A percentile compares a stretch with the other conserved stretches of the same genome.
These are phyloP conservation scores for Alces alces DNA, from an alignment of 2,113 vertebrate genomes.

Conservation along the genomic window DNA sequence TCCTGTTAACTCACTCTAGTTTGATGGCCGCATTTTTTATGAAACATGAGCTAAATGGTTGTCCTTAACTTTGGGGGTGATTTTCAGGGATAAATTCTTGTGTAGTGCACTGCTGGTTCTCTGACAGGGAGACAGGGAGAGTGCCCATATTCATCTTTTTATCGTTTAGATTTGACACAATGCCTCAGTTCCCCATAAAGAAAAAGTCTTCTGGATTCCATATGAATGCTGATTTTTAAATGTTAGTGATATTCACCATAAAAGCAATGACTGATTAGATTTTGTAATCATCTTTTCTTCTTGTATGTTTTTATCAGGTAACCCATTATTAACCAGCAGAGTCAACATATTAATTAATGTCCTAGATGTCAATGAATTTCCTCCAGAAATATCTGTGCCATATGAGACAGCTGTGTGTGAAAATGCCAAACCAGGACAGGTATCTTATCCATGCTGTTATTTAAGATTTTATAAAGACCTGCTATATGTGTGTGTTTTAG, in stretches of 20 bases:
- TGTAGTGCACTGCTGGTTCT: accelerated
- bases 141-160: accelerated
- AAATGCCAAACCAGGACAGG: constrained; percentile 94
- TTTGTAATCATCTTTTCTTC: constrained; percentile 31
- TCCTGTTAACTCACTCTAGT: not conserved
- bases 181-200: not conserved
- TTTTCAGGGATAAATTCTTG: not conserved
- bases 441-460: constrained; percentile 67
- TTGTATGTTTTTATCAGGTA: constrained; percentile 83
- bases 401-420: constrained; percentile 97
- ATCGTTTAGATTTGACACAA: not conserved
- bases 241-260: not conserved
- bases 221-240: not conserved
- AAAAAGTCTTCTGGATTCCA: not conserved
- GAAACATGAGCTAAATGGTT: not conserved
- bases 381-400: constrained; percentile 92
- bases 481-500: not conserved
- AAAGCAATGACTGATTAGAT: not conserved
- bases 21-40: not conserved
- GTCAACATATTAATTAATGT: constrained; percentile 93
- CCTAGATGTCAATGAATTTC: constrained; percentile 97
- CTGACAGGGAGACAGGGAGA: not conserved
- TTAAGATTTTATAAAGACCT: not conserved
- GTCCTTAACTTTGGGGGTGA: not conserved
- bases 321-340: constrained; percentile 91